A percentile compares a stretch with the other conserved stretches of the same genome.
Conservation (phyloP, 2,113 vertebrate species). For the Phoenicopterus ruber region DNA sequence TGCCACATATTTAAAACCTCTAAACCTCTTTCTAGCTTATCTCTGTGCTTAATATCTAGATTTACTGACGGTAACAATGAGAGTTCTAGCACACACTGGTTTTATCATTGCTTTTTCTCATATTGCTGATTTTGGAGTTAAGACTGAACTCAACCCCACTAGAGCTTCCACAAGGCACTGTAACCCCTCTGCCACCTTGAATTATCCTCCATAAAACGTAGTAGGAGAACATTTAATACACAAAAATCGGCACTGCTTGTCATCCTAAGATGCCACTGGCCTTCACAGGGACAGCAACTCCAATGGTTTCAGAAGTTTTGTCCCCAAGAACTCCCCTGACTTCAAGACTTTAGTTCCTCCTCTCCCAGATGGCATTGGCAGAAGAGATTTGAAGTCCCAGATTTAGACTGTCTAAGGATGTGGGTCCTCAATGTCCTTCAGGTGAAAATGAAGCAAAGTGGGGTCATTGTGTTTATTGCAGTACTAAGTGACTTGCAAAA, state of each 20-base stretch:
- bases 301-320: background rate
- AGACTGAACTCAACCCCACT: background rate
- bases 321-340: background rate
- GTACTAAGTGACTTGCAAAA: background rate
- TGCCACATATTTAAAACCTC: background rate
- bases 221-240: background rate
- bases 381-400: background rate
- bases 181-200: background rate
- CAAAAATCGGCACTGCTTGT: background rate
- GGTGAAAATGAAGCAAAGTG: background rate
- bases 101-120: background rate
- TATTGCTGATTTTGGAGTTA: background rate
- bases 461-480: background rate
- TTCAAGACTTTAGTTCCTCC: background rate
- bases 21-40: background rate
- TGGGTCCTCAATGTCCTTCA: background rate
- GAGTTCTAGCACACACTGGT: background rate
- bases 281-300: background rate
- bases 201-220: background rate
- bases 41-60: background rate
- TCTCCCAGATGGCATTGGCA: background rate
- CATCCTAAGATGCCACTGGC: background rate
- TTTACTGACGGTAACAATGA: background rate
- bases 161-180: background rate
- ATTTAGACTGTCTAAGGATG: background rate